phyloP scores from a whole-genome alignment of 37 sponge, comb jelly and placozoan genomes.

The Agelas oroides region DNA sequence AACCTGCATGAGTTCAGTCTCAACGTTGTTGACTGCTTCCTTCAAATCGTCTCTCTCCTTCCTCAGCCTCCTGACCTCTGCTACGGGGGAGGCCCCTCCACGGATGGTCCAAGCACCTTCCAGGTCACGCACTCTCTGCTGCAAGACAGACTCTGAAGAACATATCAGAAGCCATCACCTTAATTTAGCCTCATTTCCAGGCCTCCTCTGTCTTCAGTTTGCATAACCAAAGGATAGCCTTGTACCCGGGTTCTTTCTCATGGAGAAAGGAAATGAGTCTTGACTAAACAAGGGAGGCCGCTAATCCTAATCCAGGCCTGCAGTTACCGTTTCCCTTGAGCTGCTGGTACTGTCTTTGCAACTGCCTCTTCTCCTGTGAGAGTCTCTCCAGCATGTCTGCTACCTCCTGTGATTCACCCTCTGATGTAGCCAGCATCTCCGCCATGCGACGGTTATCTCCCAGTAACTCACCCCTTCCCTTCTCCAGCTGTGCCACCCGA shows the following conservation, averaged over 20 bases:
- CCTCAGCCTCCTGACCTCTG: slow-evolving; percentile 40
- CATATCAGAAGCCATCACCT: background rate
- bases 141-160: slow-evolving; percentile 6
- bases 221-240: no score
- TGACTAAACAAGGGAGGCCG: no score
- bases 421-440: slow-evolving; percentile 58
- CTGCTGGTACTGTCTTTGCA: slow-evolving; percentile 57
- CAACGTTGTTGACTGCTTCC: slow-evolving; percentile 63
- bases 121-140: slow-evolving; percentile 44
- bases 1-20: slow-evolving; percentile 69
- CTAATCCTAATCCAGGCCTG: no score
- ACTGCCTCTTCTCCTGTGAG: slow-evolving; percentile 54
- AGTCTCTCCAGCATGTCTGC: slow-evolving; percentile 62
- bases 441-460: slow-evolving; percentile 70
- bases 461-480: slow-evolving; percentile 21
- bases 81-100: background rate
- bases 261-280: no score
- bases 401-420: slow-evolving; percentile 65
- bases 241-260: no score
- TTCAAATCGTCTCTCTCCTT: slow-evolving; percentile 83
- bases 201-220: no score
- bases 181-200: background rate
- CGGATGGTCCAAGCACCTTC: slow-evolving; percentile 19
- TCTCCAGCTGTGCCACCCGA: slow-evolving; percentile 18
- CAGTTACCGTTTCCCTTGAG: slow-evolving; percentile 44